Evolutionary conservation across 2,797 vertebrate species (phyloP), one percentile per base, ranked within the genome.

Genomic region (Ammospiza maritima): DNA sequence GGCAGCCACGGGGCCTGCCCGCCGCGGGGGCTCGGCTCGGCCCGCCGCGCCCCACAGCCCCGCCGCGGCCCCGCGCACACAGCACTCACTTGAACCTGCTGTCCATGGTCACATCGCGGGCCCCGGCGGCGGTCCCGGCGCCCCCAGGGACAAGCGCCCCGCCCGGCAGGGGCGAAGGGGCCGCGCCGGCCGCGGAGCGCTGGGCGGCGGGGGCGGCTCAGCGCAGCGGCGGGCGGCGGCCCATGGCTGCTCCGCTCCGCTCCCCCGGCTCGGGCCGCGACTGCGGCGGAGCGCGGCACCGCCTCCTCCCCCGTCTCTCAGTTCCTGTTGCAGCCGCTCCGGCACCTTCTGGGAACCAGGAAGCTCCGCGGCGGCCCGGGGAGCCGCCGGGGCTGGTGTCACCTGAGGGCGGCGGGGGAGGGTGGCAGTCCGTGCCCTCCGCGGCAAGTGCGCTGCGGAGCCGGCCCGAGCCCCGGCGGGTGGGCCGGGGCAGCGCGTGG

Each of bases 91-190:
- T 70, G 67, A 70, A 70, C 98, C 99, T 98, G 98, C 98, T 97
- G 98, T 99, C 99, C 99, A 99, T 99, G 98, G 96, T 98, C 70
- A 96, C 99, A 99, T 99, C 98, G 98, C 98, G 98, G 97, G 66
- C 40, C 47, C 42, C 82, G 75, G 80, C 16, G 54, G 56, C 76
- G 53, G 88, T 62, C 51, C 54, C 82, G 50, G 70, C 81, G 79
- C 86, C 66, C 79, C 73, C 26, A 86, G 19, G 32, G 86, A 65
- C 74, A 70, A 81, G 58, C 80, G 86, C 48, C 53, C 64, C 53
- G 73, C 62, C 78, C 48, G 85, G 87, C 69, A 27, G 19, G 75
- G 58, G 38, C 51, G 54, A 30, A 42, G 76, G 82, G 44, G 85
- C 36, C 85, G 75, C 90, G 62, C 47, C 60, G 36, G 87, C 91